These are phyloP conservation scores for Synergus itoensis DNA, from an alignment of 2,888 invertebrate species.

Conservation along the genomic window DNA sequence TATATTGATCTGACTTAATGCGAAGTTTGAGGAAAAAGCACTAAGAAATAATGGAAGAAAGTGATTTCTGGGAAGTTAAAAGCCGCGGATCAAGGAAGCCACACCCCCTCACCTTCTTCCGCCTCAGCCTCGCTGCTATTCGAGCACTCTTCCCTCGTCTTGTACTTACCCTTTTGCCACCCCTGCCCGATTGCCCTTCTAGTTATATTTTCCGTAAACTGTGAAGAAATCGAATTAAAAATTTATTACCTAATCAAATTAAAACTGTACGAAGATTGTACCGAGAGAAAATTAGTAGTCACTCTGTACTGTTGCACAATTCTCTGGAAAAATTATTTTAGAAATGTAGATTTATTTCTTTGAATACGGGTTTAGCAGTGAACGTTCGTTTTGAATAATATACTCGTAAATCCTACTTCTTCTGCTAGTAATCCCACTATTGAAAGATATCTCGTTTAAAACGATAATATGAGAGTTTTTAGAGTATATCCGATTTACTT, in stretches of 20 bases:
- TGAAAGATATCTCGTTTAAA: slow-evolving; percentile 5
- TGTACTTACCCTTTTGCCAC: not conserved
- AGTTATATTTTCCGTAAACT: not conserved
- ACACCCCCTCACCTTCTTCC: slow-evolving; percentile 54
- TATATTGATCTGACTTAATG: slow-evolving; percentile 55
- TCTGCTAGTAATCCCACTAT: slow-evolving; percentile 3
- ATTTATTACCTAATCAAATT: not conserved
- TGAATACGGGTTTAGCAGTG: not conserved
- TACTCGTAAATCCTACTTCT: slow-evolving; percentile 18
- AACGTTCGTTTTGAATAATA: slow-evolving; percentile 23
- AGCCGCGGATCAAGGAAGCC: slow-evolving; percentile 73
- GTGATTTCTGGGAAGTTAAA: slow-evolving; percentile 76
- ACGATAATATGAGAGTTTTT: slow-evolving; percentile 2
- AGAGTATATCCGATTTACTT: slow-evolving; percentile 25
- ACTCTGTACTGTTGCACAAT: too few relatives aligned
- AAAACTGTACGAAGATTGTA: too few relatives aligned
- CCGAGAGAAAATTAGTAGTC: too few relatives aligned
- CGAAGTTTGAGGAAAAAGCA: slow-evolving; percentile 58
- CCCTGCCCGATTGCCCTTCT: slow-evolving; percentile 7
- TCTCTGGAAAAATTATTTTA: too few relatives aligned
- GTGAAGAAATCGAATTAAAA: not conserved
- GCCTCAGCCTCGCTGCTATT: slow-evolving; percentile 24
- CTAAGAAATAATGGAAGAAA: slow-evolving; percentile 74
- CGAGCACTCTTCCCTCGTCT: slow-evolving; percentile 23
- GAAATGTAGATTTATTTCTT: not conserved